Evolutionary conservation across 2,888 invertebrate genomes (phyloP), one percentile per base, ranked within the genome.

Genomic region (Griposia aprilina): DNA sequence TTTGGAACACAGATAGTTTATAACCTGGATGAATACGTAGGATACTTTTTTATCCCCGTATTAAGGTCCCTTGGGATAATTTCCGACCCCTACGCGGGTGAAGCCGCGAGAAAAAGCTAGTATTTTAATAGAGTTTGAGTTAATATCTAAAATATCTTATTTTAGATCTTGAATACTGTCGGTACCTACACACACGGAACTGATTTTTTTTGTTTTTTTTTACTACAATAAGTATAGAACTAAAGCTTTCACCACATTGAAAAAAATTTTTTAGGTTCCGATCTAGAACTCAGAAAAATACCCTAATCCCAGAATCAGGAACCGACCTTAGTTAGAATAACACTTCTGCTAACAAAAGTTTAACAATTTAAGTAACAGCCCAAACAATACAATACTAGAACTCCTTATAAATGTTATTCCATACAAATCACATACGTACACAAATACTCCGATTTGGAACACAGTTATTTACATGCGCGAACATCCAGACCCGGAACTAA

Each of bases 401-500:
- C 23, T 26, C n/a, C 26, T 10, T 36, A 67, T 57, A 57, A 36
- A 36, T 36, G 30, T 71, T 81, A 81, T 68, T n/a, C 17, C 23
- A 59, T 30, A 76, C 70, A 82, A 82, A 76, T 82, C 67, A 71
- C 57, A 71, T 48, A 52, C 15, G 5, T 41, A 78, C 41, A 71
- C 69, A 81, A 81, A 81, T 68, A 68, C 45, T 82, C 50, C 13
- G 26, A 67, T 45, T 77, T 7, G 15, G 52, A 81, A 67, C 57
- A 81, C 50, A 62, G 55, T 4, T 76, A 81, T 71, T 74, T 74
- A 71, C 52, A 74, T 41, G 10, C 57, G 36, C 41, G 48, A 74
- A 36, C 45, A 30, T 62, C 50, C 79, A 79, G 71, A 52, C 66
- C 63, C 71, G 68, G 80, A 83, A 83, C 60, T 62, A 52, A 83